Evolutionary conservation across 2,797 vertebrate species (phyloP), one percentile per base, ranked within the genome.

Genomic region (Gouania willdenowi): DNA sequence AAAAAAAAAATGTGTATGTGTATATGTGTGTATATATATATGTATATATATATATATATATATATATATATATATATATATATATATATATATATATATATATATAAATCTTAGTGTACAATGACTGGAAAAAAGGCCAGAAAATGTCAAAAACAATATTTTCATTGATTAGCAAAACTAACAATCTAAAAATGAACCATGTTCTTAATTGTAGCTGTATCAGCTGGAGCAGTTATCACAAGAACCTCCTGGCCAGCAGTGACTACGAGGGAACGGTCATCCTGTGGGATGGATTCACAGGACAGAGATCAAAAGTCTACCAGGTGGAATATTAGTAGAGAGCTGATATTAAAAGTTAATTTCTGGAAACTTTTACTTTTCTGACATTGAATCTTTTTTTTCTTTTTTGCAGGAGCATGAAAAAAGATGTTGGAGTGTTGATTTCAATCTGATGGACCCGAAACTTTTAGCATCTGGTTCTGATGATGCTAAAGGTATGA

Each of bases 181-280:
- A n/a, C n/a, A 8, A 5, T 5, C 14, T 2, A 10, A 49, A 18
- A 18, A 2, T 29, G 11, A n/a, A 28, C 30, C 3, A 1, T 3
- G 2, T 3, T 2, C 3, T 36, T 21, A 41, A 1, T 37, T 54
- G 13, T 17, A 99, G 97, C 93, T 99, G 97, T 95, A 99, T 99
- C 91, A 99, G 97, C 92, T 99, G 97, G 97, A 99, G 97, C 89
- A 99, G 96, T 82, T 99, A 99, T 66, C 97, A 99, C 87, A 99
- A 99, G 87, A 95, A 98, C 78, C 90, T 99, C 26, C 81, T 99
- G 79, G 97, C 97, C 46, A 99, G 97, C 90, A 99, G 97, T 6
- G 97, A 99, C 83, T 99, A 99, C 44, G 97, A 99, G 84, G 97
- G 97, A n/a, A 99, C 97, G 0, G 97, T 99, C 72, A 98, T 99